Percentiles rank a stretch among this genome's conserved stretches.
These are phyloP conservation scores for Oryzias woworae DNA, from an alignment of 2,113 vertebrate species.

Conservation along the genomic window DNA sequence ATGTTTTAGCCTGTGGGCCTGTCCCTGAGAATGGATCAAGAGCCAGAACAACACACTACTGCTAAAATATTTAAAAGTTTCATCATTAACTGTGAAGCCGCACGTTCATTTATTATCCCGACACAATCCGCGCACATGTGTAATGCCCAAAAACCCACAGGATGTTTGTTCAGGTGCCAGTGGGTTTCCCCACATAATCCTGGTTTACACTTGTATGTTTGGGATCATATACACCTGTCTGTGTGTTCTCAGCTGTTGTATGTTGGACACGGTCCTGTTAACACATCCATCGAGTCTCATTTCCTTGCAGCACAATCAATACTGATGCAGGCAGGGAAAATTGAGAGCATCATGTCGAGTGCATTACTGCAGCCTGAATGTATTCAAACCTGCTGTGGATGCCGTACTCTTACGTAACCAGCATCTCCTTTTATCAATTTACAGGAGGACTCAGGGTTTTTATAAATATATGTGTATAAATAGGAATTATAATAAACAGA, in stretches of 20 bases:
- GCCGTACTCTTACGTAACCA: slow-evolving; percentile 45
- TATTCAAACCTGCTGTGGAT: background rate
- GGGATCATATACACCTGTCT: slow-evolving; percentile 15
- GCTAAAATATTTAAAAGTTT: slow-evolving; percentile 75
- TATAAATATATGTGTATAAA: too few species aligned
- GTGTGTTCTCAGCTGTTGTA: slow-evolving; percentile 48
- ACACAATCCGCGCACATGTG: slow-evolving; percentile 9
- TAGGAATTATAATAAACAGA: too few species aligned
- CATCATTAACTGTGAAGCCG: slow-evolving; percentile 65
- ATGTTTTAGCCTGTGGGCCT: slow-evolving; percentile 43
- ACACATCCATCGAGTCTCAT: slow-evolving; percentile 8
- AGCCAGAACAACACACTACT: slow-evolving; percentile 45
- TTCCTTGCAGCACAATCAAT: slow-evolving; percentile 42
- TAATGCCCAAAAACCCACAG: too few species aligned
- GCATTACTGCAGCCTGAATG: slow-evolving; percentile 14
- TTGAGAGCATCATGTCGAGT: slow-evolving; percentile 30
- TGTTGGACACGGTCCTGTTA: slow-evolving; percentile 28
- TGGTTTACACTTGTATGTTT: background rate
- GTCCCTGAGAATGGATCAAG: slow-evolving; percentile 48
- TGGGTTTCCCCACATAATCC: too few species aligned
- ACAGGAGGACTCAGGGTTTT: background rate
- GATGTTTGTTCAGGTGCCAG: too few species aligned
- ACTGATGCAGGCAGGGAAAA: slow-evolving; percentile 36
- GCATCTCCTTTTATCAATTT: background rate
- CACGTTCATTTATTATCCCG: slow-evolving; percentile 48